Evolutionary conservation across 1,140 invertebrate species (phyloP), one percentile per base, ranked within the genome.

Genomic region (Acromyrmex charruanus): DNA sequence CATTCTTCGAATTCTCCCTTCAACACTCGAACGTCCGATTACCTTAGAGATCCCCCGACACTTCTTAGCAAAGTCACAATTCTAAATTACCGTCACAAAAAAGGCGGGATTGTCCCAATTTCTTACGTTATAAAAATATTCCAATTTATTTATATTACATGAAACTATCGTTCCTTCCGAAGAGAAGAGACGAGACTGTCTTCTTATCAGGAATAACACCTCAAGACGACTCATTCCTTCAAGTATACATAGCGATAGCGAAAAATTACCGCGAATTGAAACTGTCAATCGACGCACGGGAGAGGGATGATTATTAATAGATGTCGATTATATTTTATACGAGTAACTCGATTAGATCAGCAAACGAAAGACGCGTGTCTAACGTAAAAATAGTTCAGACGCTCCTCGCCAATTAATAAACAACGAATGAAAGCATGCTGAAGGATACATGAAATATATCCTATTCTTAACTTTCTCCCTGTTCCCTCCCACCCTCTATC

Each of bases 381-480:
- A 49, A 18, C 14, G 35, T 35, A 63, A 84, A 84, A 75, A 84
- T 75, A 84, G 18, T n/a, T 2, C 18, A 3, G 9, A 7, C 51
- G 31, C 65, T 21, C n/a, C 53, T 44, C 35, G 66, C 71, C 69
- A 21, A 75, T 75, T 84, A 61, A 75, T 21, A 18, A 75, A 12
- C 49, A 0, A 14, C 12, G 12, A n/a, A 53, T 31, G 2, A 63
- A 69, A 68, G 61, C 58, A 66, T 3, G 18, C 18, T 9, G 49
- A 28, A n/a, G 12, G 65, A 68, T n/a, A 21, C 14, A 18, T 28
- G 58, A n/a, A 44, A 51, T 35, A 16, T n/a, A 21, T 16, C 35
- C n/a, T 61, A 61, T 77, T 77, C 74, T 35, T 39, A 35, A 77
- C n/a, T 35, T 25, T 16, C 39, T 28, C 39, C 21, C 21, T 4